Evolutionary conservation across 1,140 invertebrate genomes (phyloP).

Genomic region (Lineus longissimus): DNA sequence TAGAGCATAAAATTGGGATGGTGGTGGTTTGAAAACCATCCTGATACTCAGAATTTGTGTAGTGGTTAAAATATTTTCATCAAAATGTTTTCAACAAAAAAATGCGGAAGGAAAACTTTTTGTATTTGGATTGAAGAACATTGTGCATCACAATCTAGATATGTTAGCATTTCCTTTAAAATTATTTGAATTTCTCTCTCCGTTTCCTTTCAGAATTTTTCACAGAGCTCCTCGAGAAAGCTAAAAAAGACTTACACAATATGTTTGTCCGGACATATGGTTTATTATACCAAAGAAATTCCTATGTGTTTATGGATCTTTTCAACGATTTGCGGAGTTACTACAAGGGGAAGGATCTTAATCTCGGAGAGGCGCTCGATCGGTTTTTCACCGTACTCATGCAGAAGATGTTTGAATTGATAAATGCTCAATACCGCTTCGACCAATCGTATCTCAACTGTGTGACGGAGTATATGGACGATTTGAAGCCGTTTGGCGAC

Average conservation of each 20-base stretch:
- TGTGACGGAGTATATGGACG: constrained; percentile 84
- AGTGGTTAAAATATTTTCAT: too few species aligned
- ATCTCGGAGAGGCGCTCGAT: constrained; percentile 82
- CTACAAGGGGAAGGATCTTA: constrained; percentile 67
- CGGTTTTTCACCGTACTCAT: constrained; percentile 89
- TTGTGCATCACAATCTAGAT: too few species aligned
- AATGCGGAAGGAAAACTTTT: too few species aligned
- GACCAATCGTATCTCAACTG: constrained; percentile 80
- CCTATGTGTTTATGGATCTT: constrained; percentile 85
- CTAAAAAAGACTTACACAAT: constrained; percentile 79
- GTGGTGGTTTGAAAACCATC: too few species aligned
- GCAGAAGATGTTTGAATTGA: constrained; percentile 89
- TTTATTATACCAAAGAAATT: constrained; percentile 88
- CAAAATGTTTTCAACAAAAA: too few species aligned
- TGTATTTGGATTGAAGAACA: too few species aligned
- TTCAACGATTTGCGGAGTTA: constrained; percentile 88
- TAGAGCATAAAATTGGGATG: too few species aligned
- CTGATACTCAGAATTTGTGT: too few species aligned
- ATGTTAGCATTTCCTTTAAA: too few species aligned
- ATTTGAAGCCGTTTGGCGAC: constrained; percentile 90
- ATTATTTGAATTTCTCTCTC: constrained; percentile 3
- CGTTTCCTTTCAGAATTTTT: constrained; percentile 71
- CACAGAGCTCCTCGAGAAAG: constrained; percentile 74
- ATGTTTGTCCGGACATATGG: constrained; percentile 96
- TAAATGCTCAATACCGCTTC: constrained; percentile 86